Percentiles rank a stretch among this genome's conserved stretches.
Evolutionary conservation across 1,140 invertebrate species (phyloP).

Genomic region (Saccostrea cuccullata): DNA sequence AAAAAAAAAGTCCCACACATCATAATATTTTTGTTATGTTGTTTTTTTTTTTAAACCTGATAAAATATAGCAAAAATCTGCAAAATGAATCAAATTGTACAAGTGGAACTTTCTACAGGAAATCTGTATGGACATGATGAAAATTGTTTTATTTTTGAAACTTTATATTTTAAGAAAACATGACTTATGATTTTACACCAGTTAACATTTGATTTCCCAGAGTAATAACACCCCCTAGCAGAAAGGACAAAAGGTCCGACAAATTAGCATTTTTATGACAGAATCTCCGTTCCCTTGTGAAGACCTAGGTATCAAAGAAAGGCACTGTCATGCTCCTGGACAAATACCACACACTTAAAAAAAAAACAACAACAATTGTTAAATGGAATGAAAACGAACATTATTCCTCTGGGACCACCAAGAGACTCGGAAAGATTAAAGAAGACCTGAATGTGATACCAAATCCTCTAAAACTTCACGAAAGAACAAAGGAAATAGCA

Average conservation of each 20-base stretch:
- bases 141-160: constrained; percentile 18
- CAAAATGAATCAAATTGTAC: background rate
- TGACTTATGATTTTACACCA: constrained; percentile 10
- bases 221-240: constrained; percentile 17
- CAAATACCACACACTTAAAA: constrained; percentile 21
- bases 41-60: background rate
- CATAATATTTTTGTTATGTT: background rate
- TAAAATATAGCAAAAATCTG: background rate
- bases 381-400: constrained; percentile 30
- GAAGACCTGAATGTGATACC: constrained; percentile 8
- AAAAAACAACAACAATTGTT: constrained; percentile 25
- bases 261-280: constrained; percentile 36
- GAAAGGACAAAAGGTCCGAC: constrained; percentile 2
- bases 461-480: background rate
- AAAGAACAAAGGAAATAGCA: background rate
- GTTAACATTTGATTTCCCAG: background rate
- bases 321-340: constrained; percentile 10
- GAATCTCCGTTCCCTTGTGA: constrained; percentile 5
- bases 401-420: constrained; percentile 18
- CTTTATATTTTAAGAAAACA: background rate
- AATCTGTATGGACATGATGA: background rate
- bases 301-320: constrained; percentile 23
- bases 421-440: background rate
- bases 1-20: background rate
- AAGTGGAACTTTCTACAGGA: background rate